Percentiles rank a stretch among this genome's conserved stretches.
Conservation (phyloP, 2,113 vertebrate species). For the Marmota monax region DNA sequence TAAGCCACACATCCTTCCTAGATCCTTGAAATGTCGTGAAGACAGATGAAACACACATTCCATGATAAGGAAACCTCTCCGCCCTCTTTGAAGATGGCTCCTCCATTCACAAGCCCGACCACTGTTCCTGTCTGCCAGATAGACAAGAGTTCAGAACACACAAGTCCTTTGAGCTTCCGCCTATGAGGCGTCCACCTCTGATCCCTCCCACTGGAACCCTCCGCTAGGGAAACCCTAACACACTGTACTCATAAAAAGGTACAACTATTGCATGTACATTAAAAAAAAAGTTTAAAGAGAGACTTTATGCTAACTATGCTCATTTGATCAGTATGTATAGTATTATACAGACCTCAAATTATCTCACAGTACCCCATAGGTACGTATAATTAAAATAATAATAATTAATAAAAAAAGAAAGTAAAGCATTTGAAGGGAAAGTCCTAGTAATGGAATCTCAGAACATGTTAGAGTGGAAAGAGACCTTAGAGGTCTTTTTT, state of each 20-base stretch:
- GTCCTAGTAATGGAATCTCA: conserved; percentile 9
- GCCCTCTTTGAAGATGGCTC: background rate
- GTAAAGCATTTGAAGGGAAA: background rate
- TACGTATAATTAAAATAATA: background rate
- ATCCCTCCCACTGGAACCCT: background rate
- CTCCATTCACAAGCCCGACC: background rate
- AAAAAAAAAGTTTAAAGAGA: no score
- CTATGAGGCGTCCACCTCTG: background rate
- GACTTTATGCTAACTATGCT: background rate
- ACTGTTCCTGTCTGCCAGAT: background rate
- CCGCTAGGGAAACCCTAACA: background rate
- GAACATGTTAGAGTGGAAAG: conserved; percentile 11
- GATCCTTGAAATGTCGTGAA: conserved; percentile 7
- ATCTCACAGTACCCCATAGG: background rate
- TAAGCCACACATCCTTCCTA: background rate
- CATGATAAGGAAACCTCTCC: background rate
- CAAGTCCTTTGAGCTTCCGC: background rate
- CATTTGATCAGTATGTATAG: background rate
- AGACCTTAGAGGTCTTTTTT: conserved; percentile 24
- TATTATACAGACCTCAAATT: background rate
- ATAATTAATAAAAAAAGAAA: conserved; percentile 25
- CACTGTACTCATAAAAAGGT: background rate
- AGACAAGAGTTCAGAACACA: background rate
- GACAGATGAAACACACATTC: background rate
- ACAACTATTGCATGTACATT: background rate